Evolutionary conservation across 2,797 vertebrate genomes (phyloP).

Genomic region (Sebastes glaucus): DNA sequence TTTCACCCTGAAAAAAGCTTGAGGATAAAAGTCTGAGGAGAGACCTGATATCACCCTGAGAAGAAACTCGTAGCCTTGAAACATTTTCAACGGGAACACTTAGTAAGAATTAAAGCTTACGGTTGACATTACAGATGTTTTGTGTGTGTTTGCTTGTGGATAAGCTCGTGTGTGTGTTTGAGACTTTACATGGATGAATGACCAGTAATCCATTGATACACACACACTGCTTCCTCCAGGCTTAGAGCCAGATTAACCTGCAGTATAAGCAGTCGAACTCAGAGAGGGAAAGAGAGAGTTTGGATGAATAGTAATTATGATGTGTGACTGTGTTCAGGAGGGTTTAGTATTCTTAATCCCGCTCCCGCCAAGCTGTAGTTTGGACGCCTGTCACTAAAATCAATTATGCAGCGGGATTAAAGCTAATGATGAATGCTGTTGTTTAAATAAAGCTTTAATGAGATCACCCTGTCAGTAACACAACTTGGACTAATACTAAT

Average conservation of each 20-base stretch:
- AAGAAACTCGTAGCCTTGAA: background rate
- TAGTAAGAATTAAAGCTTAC: background rate
- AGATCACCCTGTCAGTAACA: slow-evolving; percentile 6
- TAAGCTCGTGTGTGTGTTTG: background rate
- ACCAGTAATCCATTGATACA: slow-evolving; percentile 47
- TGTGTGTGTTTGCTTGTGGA: background rate
- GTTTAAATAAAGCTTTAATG: slow-evolving; percentile 24
- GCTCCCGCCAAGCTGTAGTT: background rate
- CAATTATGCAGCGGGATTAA: slow-evolving; percentile 11
- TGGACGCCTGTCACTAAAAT: background rate
- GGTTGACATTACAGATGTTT: background rate
- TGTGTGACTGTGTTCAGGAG: background rate
- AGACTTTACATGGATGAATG: slow-evolving; percentile 45
- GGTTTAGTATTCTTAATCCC: background rate
- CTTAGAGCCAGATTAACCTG: slow-evolving; percentile 41
- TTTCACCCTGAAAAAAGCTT: background rate
- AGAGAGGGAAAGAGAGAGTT: background rate
- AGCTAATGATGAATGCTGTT: slow-evolving; percentile 1
- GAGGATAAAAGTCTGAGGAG: background rate
- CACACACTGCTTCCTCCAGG: slow-evolving; percentile 16
- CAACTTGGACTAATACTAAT: slow-evolving; percentile 8
- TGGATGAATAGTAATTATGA: background rate
- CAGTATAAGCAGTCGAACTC: background rate
- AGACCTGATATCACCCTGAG: background rate
- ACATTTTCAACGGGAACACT: background rate